These are phyloP conservation scores for Oreochromis aureus DNA, from an alignment of 2,113 vertebrate species.

Conservation along the genomic window DNA sequence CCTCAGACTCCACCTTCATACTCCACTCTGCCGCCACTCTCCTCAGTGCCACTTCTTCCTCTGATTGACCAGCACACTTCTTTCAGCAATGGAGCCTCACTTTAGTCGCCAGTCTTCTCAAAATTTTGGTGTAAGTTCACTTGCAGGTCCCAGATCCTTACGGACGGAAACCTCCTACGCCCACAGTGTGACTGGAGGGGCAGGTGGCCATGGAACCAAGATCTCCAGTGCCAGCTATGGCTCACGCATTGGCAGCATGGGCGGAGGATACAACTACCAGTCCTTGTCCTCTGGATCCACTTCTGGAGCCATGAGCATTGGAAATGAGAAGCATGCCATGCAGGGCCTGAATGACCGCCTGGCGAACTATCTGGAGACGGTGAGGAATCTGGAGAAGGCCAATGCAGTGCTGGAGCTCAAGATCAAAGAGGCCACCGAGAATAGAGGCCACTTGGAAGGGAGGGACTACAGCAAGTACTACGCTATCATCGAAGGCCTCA, in stretches of 20 bases:
- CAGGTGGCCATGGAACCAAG: conserved; percentile 55
- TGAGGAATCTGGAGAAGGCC: conserved; percentile 70
- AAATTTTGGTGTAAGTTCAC: not conserved
- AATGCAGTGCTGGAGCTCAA: conserved; percentile 66
- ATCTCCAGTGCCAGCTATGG: conserved; percentile 48
- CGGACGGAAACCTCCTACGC: not conserved
- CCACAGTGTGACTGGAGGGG: conserved; percentile 61
- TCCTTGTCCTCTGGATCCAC: not conserved
- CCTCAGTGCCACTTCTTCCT: not conserved
- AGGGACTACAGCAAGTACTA: conserved; percentile 61
- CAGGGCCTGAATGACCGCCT: conserved; percentile 72
- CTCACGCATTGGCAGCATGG: not conserved
- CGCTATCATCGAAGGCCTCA: conserved; percentile 51
- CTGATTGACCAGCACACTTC: not conserved
- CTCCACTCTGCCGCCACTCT: not conserved
- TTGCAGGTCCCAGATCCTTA: not conserved
- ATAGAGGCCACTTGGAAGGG: conserved; percentile 55
- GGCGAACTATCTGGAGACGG: conserved; percentile 71
- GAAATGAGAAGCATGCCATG: conserved; percentile 67
- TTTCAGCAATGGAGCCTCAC: conserved; percentile 33
- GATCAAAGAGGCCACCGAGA: conserved; percentile 66
- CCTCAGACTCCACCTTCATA: not conserved
- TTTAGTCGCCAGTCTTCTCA: not conserved
- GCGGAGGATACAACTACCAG: not conserved
- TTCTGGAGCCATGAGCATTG: conserved; percentile 29